Percentiles rank a stretch among this genome's conserved stretches.
These are phyloP conservation scores for Ypsolopha sequella DNA, from an alignment of 2,888 invertebrate species.

Conservation along the genomic window DNA sequence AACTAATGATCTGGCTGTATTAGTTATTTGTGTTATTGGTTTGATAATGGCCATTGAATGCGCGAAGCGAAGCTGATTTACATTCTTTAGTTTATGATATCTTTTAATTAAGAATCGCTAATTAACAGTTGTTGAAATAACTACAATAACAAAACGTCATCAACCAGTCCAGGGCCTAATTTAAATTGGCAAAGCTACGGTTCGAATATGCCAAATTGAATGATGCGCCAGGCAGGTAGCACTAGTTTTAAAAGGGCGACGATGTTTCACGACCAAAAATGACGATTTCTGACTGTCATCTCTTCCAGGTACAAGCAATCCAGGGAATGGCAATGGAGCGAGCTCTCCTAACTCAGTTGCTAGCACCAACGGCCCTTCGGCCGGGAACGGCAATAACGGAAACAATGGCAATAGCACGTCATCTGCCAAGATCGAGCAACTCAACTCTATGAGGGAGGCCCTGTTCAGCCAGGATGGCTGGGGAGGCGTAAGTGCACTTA, in stretches of 20 bases:
- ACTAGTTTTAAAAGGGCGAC: too few species aligned
- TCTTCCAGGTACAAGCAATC: conserved; percentile 45
- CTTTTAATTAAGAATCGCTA: too few species aligned
- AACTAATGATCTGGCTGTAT: conserved; percentile 22
- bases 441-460: conserved; percentile 92
- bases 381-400: conserved; percentile 52
- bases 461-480: conserved; percentile 93
- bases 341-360: conserved; percentile 48
- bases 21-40: conserved; percentile 6
- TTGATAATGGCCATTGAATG: neutral
- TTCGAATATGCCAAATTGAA: too few species aligned
- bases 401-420: conserved; percentile 70
- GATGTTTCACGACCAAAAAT: too few species aligned
- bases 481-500: conserved; percentile 82
- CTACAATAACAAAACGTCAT: too few species aligned
- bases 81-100: too few species aligned
- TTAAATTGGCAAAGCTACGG: too few species aligned
- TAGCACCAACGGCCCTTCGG: conserved; percentile 44
- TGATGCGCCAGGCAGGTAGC: too few species aligned
- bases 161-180: too few species aligned
- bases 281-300: too few species aligned
- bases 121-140: too few species aligned
- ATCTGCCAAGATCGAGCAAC: conserved; percentile 87
- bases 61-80: neutral
- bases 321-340: conserved; percentile 49